Evolutionary conservation across 1,140 invertebrate species (phyloP).

Genomic region (Magallana ariakensis): DNA sequence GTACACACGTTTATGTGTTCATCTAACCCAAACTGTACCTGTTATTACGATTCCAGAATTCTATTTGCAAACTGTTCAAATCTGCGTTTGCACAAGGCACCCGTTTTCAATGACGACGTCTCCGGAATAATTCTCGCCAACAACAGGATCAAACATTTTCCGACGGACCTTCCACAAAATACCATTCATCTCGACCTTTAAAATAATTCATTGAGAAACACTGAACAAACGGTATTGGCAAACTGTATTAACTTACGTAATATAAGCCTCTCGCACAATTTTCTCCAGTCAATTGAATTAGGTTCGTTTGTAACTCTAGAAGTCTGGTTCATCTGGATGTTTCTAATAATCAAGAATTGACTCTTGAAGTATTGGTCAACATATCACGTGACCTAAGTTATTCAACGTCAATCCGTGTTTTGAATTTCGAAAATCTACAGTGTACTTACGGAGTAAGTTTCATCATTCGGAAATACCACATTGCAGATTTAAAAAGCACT

Average conservation of each 20-base stretch:
- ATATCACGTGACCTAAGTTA: not conserved
- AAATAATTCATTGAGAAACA: not conserved
- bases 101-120: not conserved
- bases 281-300: not conserved
- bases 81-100: not conserved
- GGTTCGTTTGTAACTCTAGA: not conserved
- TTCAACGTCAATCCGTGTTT: slow-evolving; percentile 5
- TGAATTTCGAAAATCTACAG: slow-evolving; percentile 6
- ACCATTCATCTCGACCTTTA: not conserved
- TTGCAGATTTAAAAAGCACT: not conserved
- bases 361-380: slow-evolving; percentile 14
- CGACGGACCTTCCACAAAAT: not conserved
- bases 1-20: not conserved
- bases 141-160: not conserved
- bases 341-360: slow-evolving; percentile 4
- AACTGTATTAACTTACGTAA: not conserved
- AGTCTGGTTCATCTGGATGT: not conserved
- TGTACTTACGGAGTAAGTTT: slow-evolving; percentile 19
- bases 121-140: not conserved
- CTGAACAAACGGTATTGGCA: not conserved
- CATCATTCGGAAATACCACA: not conserved
- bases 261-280: not conserved
- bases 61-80: slow-evolving; percentile 6
- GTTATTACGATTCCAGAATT: not conserved
- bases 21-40: not conserved